Evolutionary conservation across 2,797 vertebrate genomes (phyloP), one percentile per base, ranked within the genome.

Genomic region (Fringilla coelebs): DNA sequence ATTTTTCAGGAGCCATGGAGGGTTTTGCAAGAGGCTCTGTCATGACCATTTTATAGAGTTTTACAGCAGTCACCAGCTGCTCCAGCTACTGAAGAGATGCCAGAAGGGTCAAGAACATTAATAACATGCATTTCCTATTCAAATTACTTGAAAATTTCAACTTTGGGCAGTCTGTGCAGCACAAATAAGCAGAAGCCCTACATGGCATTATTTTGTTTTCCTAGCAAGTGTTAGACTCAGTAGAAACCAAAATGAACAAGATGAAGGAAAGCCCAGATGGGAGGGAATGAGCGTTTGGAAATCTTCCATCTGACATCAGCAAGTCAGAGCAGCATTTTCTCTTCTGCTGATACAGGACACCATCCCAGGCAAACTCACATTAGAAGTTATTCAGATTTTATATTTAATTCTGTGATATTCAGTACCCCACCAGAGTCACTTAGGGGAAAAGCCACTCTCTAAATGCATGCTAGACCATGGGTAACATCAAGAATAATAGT

Each of bases 181-280:
- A 77, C 11, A 6, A 91, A 61, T 36, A 75, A 93, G 43, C 67
- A 92, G 54, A 83, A 70, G 29, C 48, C 58, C 51, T 81, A 5
- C 66, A 65, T 81, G 51, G 54, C 55, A 88, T 88, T 84, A 82
- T 76, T 93, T 93, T 94, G 41, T 90, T 96, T 84, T 82, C 57
- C 76, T 84, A 94, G 70, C n/a, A 82, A 82, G 89, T 71, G 88
- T 70, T 81, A 88, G 88, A 60, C 76, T 78, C 41, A 60, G 48
- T 67, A 78, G 55, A 70, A 93, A 88, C 51, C 54, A 84, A 94
- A 93, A 71, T 32, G 82, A 95, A 45, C 79, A 92, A 88, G 82
- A 91, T 38, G 70, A 91, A 95, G 73, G 91, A 84, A 94, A 48
- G 9, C 62, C 89, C 85, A 93, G 60, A 79, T 91, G 86, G 93